phyloP scores from a whole-genome alignment of 2,797 vertebrate species.

The Takifugu rubripes region DNA sequence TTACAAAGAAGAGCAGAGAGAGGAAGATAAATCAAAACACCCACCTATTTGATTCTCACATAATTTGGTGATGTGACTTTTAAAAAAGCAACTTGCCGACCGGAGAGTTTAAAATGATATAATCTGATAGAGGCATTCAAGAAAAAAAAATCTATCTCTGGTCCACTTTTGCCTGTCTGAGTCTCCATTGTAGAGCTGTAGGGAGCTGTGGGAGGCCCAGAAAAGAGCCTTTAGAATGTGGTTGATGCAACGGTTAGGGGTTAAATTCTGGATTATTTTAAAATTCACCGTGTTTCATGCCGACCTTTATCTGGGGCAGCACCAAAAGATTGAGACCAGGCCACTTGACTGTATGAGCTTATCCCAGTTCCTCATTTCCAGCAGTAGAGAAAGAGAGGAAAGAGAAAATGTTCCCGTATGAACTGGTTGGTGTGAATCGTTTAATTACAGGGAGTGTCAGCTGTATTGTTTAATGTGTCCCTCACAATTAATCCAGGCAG shows the following conservation, averaged over 20 bases:
- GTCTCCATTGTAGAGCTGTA: too few relatives aligned
- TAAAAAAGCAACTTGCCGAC: too few relatives aligned
- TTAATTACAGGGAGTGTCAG: constrained; percentile 78
- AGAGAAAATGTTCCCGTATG: constrained; percentile 56
- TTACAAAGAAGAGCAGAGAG: constrained; percentile 22
- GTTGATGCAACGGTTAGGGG: neutral
- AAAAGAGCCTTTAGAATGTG: too few relatives aligned
- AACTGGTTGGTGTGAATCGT: constrained; percentile 68
- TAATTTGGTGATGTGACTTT: neutral
- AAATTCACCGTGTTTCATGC: too few relatives aligned
- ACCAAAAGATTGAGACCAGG: neutral
- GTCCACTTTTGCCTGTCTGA: too few relatives aligned
- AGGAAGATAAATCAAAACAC: constrained; percentile 15
- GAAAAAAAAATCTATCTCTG: too few relatives aligned
- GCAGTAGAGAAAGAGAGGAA: constrained; percentile 26
- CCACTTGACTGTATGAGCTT: neutral
- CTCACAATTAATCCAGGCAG: constrained; percentile 74
- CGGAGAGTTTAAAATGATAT: too few relatives aligned
- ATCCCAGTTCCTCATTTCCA: constrained; percentile 16
- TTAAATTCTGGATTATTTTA: too few relatives aligned
- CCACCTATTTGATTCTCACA: neutral
- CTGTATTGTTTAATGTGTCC: constrained; percentile 71
- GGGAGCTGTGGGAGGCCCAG: too few relatives aligned
- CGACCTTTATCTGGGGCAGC: too few relatives aligned
- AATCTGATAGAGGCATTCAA: too few relatives aligned